Evolutionary conservation across 2,113 vertebrate species (phyloP), one percentile per base, ranked within the genome.

Genomic region (Epinephelus moara): DNA sequence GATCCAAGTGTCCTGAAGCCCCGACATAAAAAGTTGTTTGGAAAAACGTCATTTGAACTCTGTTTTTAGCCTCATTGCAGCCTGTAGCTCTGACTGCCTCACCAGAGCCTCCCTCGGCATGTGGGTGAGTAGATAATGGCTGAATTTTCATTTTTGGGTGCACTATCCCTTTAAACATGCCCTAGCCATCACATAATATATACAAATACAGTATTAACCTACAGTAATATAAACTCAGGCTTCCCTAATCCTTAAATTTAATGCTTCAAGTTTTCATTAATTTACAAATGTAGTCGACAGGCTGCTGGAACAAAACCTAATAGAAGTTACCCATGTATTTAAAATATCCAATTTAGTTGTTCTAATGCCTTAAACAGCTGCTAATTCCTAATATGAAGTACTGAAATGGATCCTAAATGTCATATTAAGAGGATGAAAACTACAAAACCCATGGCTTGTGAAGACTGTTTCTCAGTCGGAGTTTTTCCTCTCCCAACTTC

Each of bases 231-330:
- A 50, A 56, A 74, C 11, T 49, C 9, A 47, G 19, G 15, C 52
- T 21, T 18, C 2, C 11, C 5, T 73, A 60, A 81, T 80, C 67
- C 49, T 33, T 57, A 4, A 67, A 68, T 68, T 57, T 71, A 75
- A 4, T 17, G 60, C 66, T 63, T 76, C 8, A 50, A 53, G 21
- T 63, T 57, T 81, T 0, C 40, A 40, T 0, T 74, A 3, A 19
- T 75, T 45, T 75, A 27, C 37, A 49, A 63, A 67, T 75, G 79
- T 71, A 79, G 47, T 30, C 37, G 49, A 72, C 47, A 63, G 4
- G 75, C 64, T 17, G 70, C 45, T 45, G 42, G 60, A 61, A 75
- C 52, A 75, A 19, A 70, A 37, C 19, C 19, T 19, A n/a, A 70
- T n/a, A 15, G 1, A 53, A 70, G 25, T 53, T n/a, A 55, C 15